Percentiles rank a stretch among this genome's conserved stretches.
phyloP scores from a whole-genome alignment of 64 coral and sea anemone species.

The Trachythela sp. region DNA sequence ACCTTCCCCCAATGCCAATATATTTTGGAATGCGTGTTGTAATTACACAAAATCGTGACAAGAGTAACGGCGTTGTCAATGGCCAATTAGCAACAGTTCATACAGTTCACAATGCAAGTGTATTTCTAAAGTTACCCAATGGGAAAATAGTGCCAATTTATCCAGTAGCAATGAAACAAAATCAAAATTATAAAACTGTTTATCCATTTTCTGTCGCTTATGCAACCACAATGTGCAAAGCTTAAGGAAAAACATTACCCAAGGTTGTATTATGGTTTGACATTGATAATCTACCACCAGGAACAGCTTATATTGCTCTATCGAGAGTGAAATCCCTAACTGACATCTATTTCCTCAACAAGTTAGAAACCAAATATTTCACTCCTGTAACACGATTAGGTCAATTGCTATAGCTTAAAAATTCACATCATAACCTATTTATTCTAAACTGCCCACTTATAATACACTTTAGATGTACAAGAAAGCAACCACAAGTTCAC shows the following conservation, averaged over 20 bases:
- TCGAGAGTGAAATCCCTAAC: neutral
- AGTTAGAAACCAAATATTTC: neutral
- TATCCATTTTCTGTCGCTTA: slow-evolving; percentile 12
- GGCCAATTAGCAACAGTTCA: neutral
- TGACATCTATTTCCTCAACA: neutral
- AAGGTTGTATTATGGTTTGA: slow-evolving; percentile 24
- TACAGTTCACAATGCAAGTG: neutral
- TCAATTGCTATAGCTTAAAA: too few species aligned
- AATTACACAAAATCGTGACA: neutral
- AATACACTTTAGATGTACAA: too few species aligned
- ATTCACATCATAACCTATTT: too few species aligned
- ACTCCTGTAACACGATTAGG: neutral
- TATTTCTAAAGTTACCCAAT: neutral
- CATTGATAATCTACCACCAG: neutral
- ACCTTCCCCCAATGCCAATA: neutral
- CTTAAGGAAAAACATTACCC: neutral
- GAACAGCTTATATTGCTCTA: slow-evolving; percentile 8
- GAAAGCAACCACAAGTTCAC: too few species aligned
- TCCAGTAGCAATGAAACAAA: neutral
- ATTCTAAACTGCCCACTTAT: too few species aligned
- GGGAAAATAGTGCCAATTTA: neutral
- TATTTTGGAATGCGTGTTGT: neutral
- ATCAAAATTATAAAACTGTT: neutral
- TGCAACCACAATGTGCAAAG: slow-evolving; percentile 3
- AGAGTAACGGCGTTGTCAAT: neutral